Evolutionary conservation across 2,113 vertebrate species (phyloP).

Genomic region (Saguinus midas): DNA sequence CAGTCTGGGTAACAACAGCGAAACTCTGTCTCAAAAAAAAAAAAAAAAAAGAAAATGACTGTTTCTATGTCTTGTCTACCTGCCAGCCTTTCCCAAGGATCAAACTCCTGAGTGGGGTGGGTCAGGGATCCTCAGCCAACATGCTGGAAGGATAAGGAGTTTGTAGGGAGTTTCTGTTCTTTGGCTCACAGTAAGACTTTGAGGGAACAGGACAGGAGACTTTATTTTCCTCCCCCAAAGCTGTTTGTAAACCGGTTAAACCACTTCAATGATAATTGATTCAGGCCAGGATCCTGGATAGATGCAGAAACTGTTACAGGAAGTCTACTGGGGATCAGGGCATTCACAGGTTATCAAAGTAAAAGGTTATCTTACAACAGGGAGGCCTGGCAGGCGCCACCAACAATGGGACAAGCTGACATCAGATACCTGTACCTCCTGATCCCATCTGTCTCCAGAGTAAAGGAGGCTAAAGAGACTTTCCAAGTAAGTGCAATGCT

Average conservation of each 20-base stretch:
- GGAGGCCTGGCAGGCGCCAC: not conserved
- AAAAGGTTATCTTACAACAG: not conserved
- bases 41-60: not conserved
- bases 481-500: rapidly evolving
- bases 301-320: not conserved
- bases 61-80: not conserved
- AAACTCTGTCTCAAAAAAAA: too few relatives aligned
- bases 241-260: not conserved
- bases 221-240: not conserved
- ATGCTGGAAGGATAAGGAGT: not conserved
- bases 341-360: rapidly evolving
- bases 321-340: not conserved
- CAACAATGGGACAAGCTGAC: not conserved
- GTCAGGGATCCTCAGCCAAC: not conserved
- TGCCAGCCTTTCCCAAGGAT: too few relatives aligned
- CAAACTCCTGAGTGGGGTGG: not conserved
- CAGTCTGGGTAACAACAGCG: too few relatives aligned
- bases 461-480: not conserved
- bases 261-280: not conserved
- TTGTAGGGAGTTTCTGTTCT: not conserved
- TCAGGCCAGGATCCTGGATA: not conserved
- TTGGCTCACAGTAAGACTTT: not conserved
- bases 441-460: not conserved
- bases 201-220: not conserved
- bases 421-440: not conserved